Evolutionary conservation across 2,888 invertebrate species (phyloP), one percentile per base, ranked within the genome.

Genomic region (Drosophila kanekoi): DNA sequence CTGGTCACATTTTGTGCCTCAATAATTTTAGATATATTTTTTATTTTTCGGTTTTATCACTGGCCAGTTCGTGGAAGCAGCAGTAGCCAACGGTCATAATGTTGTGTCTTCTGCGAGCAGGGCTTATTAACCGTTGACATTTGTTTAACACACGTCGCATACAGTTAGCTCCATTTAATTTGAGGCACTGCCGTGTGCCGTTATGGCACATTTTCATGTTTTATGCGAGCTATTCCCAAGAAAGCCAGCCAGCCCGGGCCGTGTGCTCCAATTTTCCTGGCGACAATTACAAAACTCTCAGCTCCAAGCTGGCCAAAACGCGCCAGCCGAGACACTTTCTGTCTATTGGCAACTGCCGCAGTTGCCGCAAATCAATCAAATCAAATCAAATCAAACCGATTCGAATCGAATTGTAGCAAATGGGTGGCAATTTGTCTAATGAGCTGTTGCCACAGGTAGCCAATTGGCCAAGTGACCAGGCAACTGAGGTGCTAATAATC

Each of bases 381-480:
- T 74, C 63, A 60, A 58, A 60, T 67, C 63, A 60, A 58, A 48
- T 84, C 67, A 53, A 73, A 61, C 63, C 60, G 52, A 67, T 57
- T 61, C 58, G 52, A 67, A 59, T 61, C 58, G 32, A 35, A 57
- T 40, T 44, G 18, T 11, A 37, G 37, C 51, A 51, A 43, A 43
- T 48, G 41, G 51, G 10, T 44, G 66, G 72, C 85, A 86, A 89
- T 86, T 86, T 89, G 85, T 86, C 89, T 86, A 86, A 86, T 86
- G 89, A 86, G 84, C 72, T 80, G 76, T 84, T 89, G 87, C 87
- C 83, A 89, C 89, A 84, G 87, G 66, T 84, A 43, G 45, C 38
- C 45, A 33, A 61, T 33, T 48, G 49, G 41, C 56, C 38, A 58
- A 60, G 47, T 40, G 41, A 14, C 14, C 48, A 60, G 56, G 28